phyloP scores from a whole-genome alignment of 2,888 invertebrate genomes.

The Eumacrocentrus americanus region DNA sequence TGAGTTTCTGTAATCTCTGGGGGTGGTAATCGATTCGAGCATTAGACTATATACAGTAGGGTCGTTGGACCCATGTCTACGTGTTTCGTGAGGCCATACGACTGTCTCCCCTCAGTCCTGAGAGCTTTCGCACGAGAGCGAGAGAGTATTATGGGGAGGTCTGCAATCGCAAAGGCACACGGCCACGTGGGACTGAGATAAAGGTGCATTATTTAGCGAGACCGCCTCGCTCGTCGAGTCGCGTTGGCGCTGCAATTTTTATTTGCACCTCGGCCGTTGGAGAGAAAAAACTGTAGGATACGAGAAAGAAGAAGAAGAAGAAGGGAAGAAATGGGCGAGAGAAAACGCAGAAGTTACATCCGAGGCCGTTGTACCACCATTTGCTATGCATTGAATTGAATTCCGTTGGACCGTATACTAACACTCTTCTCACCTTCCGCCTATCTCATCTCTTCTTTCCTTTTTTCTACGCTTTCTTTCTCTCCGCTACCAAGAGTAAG shows the following conservation, averaged over 20 bases:
- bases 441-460: slow-evolving; percentile 10
- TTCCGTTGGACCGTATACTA: slow-evolving; percentile 39
- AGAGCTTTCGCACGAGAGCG: slow-evolving; percentile 14
- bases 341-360: slow-evolving; percentile 39
- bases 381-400: slow-evolving; percentile 56
- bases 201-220: slow-evolving; percentile 50
- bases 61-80: slow-evolving; percentile 13
- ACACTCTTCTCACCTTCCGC: slow-evolving; percentile 6
- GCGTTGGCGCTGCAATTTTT: slow-evolving; percentile 45
- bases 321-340: slow-evolving; percentile 8
- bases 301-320: slow-evolving; percentile 29
- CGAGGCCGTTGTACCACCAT: slow-evolving; percentile 43
- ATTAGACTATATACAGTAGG: slow-evolving; percentile 10
- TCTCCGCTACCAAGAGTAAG: background rate
- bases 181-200: slow-evolving; percentile 41
- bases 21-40: slow-evolving; percentile 20
- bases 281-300: slow-evolving; percentile 18
- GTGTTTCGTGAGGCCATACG: slow-evolving; percentile 15
- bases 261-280: slow-evolving; percentile 44
- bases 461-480: slow-evolving; percentile 17
- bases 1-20: slow-evolving; percentile 2
- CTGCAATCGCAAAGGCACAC: slow-evolving; percentile 31
- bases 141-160: slow-evolving; percentile 8
- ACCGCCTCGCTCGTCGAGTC: slow-evolving; percentile 34
- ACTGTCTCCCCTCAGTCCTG: slow-evolving; percentile 29